Conservation (phyloP, 2,888 invertebrate genomes). For the Ennomos fuscantarius region DNA sequence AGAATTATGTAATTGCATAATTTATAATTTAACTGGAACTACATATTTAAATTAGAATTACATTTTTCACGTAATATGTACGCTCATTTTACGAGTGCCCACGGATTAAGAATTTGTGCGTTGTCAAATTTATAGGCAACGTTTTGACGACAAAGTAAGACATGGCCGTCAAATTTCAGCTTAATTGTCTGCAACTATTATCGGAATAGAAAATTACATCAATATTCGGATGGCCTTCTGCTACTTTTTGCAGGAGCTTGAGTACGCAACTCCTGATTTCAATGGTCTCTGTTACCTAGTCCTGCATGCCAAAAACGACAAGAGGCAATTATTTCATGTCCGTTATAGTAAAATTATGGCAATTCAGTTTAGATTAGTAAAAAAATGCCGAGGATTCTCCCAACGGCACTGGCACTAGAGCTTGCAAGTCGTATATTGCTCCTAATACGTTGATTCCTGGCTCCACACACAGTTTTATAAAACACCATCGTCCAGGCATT, state of each 20-base stretch:
- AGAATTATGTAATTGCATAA: too few species aligned
- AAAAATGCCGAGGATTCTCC: conserved; percentile 28
- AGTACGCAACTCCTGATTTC: conserved; percentile 38
- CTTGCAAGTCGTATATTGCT: conserved; percentile 30
- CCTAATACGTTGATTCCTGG: conserved; percentile 17
- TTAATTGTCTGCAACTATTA: conserved; percentile 33
- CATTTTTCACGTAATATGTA: too few species aligned
- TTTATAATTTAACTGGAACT: too few species aligned
- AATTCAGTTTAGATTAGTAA: conserved; percentile 32
- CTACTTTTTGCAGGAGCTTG: conserved; percentile 30
- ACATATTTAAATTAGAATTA: too few species aligned
- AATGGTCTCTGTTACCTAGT: conserved; percentile 27
- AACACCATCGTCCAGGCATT: too few species aligned
- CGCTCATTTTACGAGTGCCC: conserved; percentile 46
- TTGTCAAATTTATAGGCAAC: conserved; percentile 34
- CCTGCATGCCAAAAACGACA: conserved; percentile 36
- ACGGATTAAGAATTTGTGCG: conserved; percentile 44
- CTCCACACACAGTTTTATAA: conserved; percentile 15
- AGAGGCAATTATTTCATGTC: conserved; percentile 17
- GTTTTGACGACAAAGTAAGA: conserved; percentile 23
- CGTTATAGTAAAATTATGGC: conserved; percentile 26
- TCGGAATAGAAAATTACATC: conserved; percentile 35
- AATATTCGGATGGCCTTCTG: conserved; percentile 23
- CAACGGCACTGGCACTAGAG: conserved; percentile 24
- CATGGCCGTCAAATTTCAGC: conserved; percentile 6